Conservation (phyloP, 2,113 vertebrate species). For the Ahaetulla prasina region DNA sequence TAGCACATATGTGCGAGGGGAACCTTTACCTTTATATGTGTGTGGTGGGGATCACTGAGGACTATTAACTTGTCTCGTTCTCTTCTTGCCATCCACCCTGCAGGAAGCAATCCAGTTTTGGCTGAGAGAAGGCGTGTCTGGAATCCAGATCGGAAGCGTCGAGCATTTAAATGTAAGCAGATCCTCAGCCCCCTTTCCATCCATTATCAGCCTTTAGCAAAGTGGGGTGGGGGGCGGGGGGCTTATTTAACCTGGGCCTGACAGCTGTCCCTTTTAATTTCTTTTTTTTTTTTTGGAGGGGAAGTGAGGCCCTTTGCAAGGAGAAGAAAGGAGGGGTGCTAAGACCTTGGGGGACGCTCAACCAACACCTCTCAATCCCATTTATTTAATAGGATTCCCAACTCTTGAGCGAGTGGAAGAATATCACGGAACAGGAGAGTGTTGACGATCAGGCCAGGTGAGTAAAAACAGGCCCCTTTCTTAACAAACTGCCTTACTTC, state of each 20-base stretch:
- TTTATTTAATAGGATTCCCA: slow-evolving; percentile 14
- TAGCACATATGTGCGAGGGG: too few species aligned
- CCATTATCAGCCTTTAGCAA: not conserved
- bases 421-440: slow-evolving; percentile 39
- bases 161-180: slow-evolving; percentile 1
- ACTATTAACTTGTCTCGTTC: not conserved
- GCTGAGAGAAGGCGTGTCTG: not conserved
- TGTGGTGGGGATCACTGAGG: not conserved
- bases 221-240: too few species aligned
- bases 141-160: not conserved
- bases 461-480: not conserved
- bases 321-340: too few species aligned
- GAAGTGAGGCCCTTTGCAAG: not conserved
- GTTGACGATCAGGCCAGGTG: slow-evolving; percentile 46
- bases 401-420: slow-evolving; percentile 59
- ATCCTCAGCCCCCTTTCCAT: too few species aligned
- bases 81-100: not conserved
- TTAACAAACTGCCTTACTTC: not conserved
- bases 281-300: too few species aligned
- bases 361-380: not conserved
- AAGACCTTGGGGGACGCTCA: too few species aligned
- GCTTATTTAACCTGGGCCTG: not conserved
- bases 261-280: not conserved
- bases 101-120: slow-evolving; percentile 16
- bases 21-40: too few species aligned